These are phyloP conservation scores for Helostoma temminkii DNA, from an alignment of 2,797 vertebrate genomes.

Conservation along the genomic window DNA sequence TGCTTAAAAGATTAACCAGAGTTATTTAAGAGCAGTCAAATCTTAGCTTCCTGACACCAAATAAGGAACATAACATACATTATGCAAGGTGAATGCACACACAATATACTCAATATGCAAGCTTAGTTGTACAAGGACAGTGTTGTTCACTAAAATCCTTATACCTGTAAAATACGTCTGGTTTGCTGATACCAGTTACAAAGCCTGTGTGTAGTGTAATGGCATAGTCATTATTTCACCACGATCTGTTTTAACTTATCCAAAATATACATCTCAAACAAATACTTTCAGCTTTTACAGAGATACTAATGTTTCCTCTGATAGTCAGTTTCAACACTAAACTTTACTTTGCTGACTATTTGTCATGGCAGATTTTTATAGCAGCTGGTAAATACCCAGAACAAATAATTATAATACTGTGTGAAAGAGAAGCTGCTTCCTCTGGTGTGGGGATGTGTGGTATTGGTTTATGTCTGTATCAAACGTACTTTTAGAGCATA, in stretches of 20 bases:
- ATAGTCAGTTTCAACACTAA: not conserved
- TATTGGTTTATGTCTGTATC: not conserved
- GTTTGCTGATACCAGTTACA: not conserved
- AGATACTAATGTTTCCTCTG: not conserved
- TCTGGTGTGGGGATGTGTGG: conserved; percentile 21
- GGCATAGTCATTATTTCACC: conserved; percentile 5
- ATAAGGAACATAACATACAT: not conserved
- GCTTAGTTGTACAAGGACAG: no score
- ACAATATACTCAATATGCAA: not conserved
- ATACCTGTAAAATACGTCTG: not conserved
- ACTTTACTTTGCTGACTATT: not conserved
- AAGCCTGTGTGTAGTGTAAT: not conserved
- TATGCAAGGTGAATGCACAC: not conserved
- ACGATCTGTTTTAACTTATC: not conserved
- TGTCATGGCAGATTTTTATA: conserved; percentile 10
- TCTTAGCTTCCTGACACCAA: conserved; percentile 33
- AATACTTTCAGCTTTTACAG: not conserved
- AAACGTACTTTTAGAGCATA: not conserved
- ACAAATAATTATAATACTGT: conserved; percentile 31
- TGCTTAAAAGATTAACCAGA: not conserved
- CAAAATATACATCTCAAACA: not conserved
- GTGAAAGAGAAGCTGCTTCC: conserved; percentile 41
- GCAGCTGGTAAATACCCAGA: conserved; percentile 10
- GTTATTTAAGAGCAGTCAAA: not conserved
- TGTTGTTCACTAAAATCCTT: not conserved